Evolutionary conservation across 2,113 vertebrate genomes (phyloP).

Genomic region (Lota lota): DNA sequence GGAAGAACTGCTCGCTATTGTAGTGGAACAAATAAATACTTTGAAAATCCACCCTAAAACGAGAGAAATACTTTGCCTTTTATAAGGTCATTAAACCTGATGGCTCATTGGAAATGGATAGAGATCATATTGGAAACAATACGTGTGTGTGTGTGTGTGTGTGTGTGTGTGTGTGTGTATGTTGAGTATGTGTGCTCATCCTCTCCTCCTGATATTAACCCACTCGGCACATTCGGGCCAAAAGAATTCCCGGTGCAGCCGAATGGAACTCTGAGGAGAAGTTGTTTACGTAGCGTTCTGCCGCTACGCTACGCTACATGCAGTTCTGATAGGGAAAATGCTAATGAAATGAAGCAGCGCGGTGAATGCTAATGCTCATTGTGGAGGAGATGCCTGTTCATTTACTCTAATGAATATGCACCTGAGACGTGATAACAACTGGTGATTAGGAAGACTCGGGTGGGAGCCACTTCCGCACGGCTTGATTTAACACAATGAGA

Average conservation of each 20-base stretch:
- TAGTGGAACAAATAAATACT: too few relatives aligned
- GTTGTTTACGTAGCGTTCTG: slow-evolving; percentile 2
- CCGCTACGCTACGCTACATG: slow-evolving; percentile 2
- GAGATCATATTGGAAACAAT: too few relatives aligned
- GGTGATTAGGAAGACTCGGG: slow-evolving; percentile 35
- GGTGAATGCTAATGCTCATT: slow-evolving; percentile 30
- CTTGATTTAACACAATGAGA: slow-evolving; percentile 21
- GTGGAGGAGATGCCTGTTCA: slow-evolving; percentile 44
- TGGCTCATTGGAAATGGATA: too few relatives aligned
- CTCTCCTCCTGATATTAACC: not conserved
- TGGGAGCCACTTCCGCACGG: slow-evolving; percentile 11
- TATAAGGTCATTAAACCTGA: too few relatives aligned
- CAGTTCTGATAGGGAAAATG: slow-evolving; percentile 25
- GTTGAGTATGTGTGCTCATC: not conserved
- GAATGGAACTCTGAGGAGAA: slow-evolving; percentile 8
- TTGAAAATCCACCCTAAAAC: too few relatives aligned
- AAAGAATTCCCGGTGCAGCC: not conserved
- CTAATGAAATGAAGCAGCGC: slow-evolving; percentile 45
- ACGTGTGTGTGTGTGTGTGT: not conserved
- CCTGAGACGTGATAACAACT: slow-evolving; percentile 36
- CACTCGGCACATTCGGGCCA: not conserved
- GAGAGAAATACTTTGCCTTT: too few relatives aligned
- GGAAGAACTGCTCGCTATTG: too few relatives aligned
- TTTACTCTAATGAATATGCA: slow-evolving; percentile 47
- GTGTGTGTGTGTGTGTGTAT: not conserved